Conservation (phyloP, 1,140 invertebrate species). For the Pseudomyrmex dendroicus region DNA sequence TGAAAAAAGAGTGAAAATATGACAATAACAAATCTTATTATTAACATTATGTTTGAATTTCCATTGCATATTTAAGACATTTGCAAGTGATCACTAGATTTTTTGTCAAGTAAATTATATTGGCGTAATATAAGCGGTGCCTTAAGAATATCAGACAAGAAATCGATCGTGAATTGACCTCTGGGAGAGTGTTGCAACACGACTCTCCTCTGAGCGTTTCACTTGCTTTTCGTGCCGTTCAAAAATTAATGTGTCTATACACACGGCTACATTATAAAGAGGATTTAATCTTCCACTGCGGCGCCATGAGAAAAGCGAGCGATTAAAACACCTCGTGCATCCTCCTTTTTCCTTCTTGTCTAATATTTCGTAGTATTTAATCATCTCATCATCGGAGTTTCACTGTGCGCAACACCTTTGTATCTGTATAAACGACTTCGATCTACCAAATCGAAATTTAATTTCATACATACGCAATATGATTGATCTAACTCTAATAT, state of each 20-base stretch:
- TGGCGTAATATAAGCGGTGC: not conserved
- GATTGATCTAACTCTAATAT: not conserved
- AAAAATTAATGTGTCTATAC: slow-evolving; percentile 36
- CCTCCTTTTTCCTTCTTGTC: not conserved
- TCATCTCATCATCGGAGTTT: not conserved
- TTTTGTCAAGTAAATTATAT: slow-evolving; percentile 17
- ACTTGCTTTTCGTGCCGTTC: slow-evolving; percentile 27
- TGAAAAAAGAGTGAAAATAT: not conserved
- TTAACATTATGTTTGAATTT: not conserved
- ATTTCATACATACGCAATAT: not conserved
- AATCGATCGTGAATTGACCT: slow-evolving; percentile 51
- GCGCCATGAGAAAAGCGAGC: slow-evolving; percentile 3
- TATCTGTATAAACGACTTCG: not conserved
- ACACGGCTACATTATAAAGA: slow-evolving; percentile 26
- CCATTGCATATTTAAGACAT: not conserved
- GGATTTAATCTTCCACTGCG: slow-evolving; percentile 18
- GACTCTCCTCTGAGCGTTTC: slow-evolving; percentile 7
- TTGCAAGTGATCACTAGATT: not conserved
- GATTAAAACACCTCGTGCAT: slow-evolving; percentile 18
- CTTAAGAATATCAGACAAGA: slow-evolving; percentile 3
- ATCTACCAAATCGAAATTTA: not conserved
- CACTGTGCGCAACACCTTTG: not conserved
- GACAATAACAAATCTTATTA: not conserved
- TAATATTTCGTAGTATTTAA: slow-evolving; percentile 41
- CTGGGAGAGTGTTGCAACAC: slow-evolving; percentile 6